Evolutionary conservation across 2,113 vertebrate species (phyloP).

Genomic region (Hyperopisus bebe): DNA sequence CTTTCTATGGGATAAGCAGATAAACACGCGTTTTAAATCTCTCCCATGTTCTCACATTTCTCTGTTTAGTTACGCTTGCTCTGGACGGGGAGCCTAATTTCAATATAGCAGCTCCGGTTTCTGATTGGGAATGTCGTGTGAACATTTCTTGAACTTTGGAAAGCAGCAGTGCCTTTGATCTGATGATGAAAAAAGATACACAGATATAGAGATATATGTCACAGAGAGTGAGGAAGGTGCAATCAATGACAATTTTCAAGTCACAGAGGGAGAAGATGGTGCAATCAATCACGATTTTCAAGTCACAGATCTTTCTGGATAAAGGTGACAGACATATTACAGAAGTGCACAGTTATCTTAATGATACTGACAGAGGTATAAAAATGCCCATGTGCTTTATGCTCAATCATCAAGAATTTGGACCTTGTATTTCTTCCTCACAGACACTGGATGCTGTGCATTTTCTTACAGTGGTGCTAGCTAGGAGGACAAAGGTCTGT

Average conservation of each 20-base stretch:
- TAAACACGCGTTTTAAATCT: background rate
- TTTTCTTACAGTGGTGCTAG: background rate
- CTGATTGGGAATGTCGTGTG: background rate
- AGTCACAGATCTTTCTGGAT: background rate
- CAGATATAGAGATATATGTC: background rate
- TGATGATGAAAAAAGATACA: background rate
- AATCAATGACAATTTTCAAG: background rate
- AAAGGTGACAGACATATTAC: background rate
- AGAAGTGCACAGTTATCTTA: background rate
- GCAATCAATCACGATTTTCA: background rate
- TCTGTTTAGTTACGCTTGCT: background rate
- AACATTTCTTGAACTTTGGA: background rate
- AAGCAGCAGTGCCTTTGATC: background rate
- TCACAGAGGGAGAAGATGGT: background rate
- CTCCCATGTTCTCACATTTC: background rate
- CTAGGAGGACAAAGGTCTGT: background rate
- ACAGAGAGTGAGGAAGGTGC: background rate
- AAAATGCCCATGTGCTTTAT: background rate
- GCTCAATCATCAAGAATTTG: background rate
- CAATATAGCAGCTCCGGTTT: background rate
- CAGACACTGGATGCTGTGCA: background rate
- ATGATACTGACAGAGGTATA: background rate
- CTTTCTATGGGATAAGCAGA: background rate
- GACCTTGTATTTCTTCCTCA: background rate
- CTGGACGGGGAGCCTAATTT: background rate